Percentiles rank a stretch among this genome's conserved stretches.
Conservation (phyloP, 2,797 vertebrate species). For the Oreortyx pictus region DNA sequence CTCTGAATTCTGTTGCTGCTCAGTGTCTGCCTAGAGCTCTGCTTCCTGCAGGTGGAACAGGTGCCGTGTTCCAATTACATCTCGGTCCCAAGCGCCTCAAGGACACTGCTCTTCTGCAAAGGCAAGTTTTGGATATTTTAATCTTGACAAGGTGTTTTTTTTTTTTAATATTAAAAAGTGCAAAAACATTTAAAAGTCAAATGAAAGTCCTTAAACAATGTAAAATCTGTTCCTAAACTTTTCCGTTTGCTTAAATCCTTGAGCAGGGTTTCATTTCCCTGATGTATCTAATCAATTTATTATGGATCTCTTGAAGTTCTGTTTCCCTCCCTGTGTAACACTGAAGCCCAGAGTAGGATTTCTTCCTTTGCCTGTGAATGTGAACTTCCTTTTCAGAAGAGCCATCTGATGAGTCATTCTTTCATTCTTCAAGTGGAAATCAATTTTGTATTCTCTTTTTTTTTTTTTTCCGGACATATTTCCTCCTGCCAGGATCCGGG, state of each 20-base stretch:
- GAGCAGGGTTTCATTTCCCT: not conserved
- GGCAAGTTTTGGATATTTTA: not conserved
- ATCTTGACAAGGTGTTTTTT: not conserved
- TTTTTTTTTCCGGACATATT: not conserved
- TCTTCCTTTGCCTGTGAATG: not conserved
- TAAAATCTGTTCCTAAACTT: not conserved
- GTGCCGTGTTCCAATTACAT: not conserved
- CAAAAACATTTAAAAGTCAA: constrained; percentile 18
- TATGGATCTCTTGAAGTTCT: not conserved
- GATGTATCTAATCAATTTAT: not conserved
- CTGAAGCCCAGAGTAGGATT: not conserved
- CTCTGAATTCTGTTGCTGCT: not conserved
- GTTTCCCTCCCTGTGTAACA: not conserved
- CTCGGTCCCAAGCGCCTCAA: not conserved
- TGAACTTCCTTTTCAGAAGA: not conserved
- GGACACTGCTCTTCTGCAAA: not conserved
- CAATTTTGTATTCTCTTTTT: not conserved
- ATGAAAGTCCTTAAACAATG: not conserved
- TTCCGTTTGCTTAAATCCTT: not conserved
- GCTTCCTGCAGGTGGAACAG: not conserved
- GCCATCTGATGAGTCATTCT: not conserved
- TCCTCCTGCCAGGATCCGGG: not conserved
- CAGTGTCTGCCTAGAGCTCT: not conserved
- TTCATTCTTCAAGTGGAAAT: constrained; percentile 43
- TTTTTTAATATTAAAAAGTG: not conserved